Evolutionary conservation across 2,888 invertebrate genomes (phyloP).

Genomic region (Masnerella sp.): DNA sequence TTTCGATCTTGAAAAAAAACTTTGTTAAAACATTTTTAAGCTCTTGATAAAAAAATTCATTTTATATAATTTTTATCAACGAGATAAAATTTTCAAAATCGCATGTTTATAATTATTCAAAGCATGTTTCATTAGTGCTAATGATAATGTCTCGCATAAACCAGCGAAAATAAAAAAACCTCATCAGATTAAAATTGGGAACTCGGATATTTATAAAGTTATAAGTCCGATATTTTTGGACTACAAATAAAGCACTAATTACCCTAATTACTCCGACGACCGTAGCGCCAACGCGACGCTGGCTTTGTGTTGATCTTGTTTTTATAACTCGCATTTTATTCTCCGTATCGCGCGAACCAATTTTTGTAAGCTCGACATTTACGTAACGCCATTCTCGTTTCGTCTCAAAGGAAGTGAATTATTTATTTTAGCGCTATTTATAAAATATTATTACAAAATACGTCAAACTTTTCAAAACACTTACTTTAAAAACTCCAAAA

Average conservation of each 20-base stretch:
- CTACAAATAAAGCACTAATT: slow-evolving; percentile 36
- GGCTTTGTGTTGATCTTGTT: slow-evolving; percentile 23
- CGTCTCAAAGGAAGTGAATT: slow-evolving; percentile 2
- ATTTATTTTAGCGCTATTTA: slow-evolving; percentile 25
- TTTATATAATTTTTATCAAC: too few species aligned
- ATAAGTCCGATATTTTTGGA: slow-evolving; percentile 30
- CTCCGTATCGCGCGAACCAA: slow-evolving; percentile 23
- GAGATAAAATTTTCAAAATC: too few species aligned
- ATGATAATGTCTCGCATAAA: background rate
- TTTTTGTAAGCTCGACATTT: slow-evolving; percentile 29
- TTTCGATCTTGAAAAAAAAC: too few species aligned
- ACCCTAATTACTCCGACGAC: slow-evolving; percentile 39
- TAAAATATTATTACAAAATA: slow-evolving; percentile 31
- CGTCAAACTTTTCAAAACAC: background rate
- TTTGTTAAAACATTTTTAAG: too few species aligned
- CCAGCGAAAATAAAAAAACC: too few species aligned
- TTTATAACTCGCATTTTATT: slow-evolving; percentile 8
- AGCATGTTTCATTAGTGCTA: background rate
- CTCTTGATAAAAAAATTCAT: too few species aligned
- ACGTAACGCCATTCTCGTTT: slow-evolving; percentile 18
- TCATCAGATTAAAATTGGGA: slow-evolving; percentile 8
- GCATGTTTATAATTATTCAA: too few species aligned
- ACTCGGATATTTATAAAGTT: background rate
- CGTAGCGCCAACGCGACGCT: slow-evolving; percentile 17
- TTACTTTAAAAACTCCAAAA: too few species aligned